phyloP scores from a whole-genome alignment of 2,888 invertebrate species.

The Lumbricus terrestris region DNA sequence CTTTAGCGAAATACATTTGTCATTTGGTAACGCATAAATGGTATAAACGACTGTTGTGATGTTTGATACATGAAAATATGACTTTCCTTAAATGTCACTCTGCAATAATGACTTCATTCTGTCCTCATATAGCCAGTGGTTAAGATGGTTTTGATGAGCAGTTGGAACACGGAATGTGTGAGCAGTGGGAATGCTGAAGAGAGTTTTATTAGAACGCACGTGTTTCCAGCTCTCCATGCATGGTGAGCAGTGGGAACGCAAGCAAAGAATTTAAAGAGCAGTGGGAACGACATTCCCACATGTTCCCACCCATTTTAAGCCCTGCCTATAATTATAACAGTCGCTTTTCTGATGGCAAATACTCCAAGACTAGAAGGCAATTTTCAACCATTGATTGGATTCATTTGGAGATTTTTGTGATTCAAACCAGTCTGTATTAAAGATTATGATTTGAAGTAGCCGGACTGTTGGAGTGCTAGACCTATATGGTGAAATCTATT shows the following conservation, averaged over 20 bases:
- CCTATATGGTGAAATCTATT: not conserved
- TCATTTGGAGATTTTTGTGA: not conserved
- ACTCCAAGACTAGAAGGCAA: not conserved
- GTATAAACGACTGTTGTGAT: not conserved
- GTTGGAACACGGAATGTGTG: too few species aligned
- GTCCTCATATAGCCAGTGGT: too few species aligned
- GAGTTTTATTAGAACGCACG: too few species aligned
- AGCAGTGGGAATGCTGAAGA: too few species aligned
- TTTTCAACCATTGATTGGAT: not conserved
- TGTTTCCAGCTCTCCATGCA: too few species aligned
- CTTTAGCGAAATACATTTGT: not conserved
- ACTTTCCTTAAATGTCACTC: not conserved
- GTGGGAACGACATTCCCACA: too few species aligned
- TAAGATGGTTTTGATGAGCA: too few species aligned
- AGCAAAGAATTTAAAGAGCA: too few species aligned
- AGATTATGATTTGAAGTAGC: not conserved
- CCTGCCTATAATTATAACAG: not conserved
- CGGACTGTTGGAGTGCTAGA: not conserved
- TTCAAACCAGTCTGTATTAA: too few species aligned
- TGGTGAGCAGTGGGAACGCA: too few species aligned
- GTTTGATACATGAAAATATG: not conserved
- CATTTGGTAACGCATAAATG: not conserved
- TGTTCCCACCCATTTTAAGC: too few species aligned
- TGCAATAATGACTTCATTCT: not conserved
- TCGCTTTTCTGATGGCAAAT: not conserved